Percentiles rank a stretch among this genome's conserved stretches.
Conservation (phyloP, 2,888 invertebrate genomes). For the Cacoxenus indagator region DNA sequence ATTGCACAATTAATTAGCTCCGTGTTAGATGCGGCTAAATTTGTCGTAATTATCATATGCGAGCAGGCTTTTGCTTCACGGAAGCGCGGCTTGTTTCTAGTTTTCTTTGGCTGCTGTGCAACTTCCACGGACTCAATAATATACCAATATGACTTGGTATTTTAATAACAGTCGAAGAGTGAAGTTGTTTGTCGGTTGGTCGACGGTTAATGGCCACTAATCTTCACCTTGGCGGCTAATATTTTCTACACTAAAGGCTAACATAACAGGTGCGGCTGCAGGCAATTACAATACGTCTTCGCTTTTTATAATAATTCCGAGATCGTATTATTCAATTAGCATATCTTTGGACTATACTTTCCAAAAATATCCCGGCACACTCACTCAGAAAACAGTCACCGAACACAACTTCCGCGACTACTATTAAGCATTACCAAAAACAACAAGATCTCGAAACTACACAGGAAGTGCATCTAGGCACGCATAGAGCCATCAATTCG, state of each 20-base stretch:
- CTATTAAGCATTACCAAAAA: background rate
- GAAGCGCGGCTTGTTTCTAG: conserved; percentile 14
- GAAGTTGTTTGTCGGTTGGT: conserved; percentile 12
- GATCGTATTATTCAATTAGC: too few relatives aligned
- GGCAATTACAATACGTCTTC: too few relatives aligned
- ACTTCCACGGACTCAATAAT: background rate
- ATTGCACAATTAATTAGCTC: conserved; percentile 63
- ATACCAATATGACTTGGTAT: background rate
- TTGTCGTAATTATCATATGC: too few relatives aligned
- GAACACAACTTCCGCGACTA: too few relatives aligned
- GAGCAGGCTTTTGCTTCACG: background rate
- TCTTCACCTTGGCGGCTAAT: background rate
- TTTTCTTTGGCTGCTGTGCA: background rate
- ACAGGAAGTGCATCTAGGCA: background rate
- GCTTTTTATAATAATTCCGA: too few relatives aligned
- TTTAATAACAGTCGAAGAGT: background rate
- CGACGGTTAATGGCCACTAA: background rate
- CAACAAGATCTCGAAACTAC: too few relatives aligned
- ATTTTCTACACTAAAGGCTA: background rate
- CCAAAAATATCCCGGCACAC: too few relatives aligned
- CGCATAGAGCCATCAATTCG: background rate
- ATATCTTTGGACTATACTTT: too few relatives aligned
- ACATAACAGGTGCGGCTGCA: background rate
- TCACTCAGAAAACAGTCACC: background rate
- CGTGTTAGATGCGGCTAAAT: too few relatives aligned